Evolutionary conservation across 2,888 invertebrate genomes (phyloP), one percentile per base, ranked within the genome.

Genomic region (Folsomia candida): DNA sequence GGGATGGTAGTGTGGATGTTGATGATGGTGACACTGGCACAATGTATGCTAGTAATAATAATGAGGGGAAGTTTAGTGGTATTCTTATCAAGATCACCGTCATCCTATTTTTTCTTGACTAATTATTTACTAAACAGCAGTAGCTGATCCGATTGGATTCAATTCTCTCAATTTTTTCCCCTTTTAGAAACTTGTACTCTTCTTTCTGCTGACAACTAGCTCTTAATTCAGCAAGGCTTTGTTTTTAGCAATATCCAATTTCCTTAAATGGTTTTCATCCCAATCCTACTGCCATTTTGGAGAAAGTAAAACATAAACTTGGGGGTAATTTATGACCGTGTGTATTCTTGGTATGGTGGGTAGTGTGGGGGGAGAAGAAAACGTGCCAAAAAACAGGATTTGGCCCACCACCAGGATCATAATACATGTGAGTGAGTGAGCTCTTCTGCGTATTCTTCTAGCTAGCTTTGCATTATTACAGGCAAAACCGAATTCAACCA

Each of bases 21-120:
- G 72, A 70, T 72, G 70, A n/a, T 70, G 67, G 59, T 78, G 72
- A 70, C 72, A 70, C 59, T 73, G 68, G 68, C 76, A 78, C 37
- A 37, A 37, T 37, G 37, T 9, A 37, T 37, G 37, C 37, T 37
- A 37, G 14, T 4, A 37, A 14, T 9, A 37, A 14, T 4, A 37
- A 37, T 14, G 14, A 37, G 37, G 37, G 37, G 37, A 37, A 14
- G 37, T 37, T 37, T 37, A 9, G 37, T 37, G 37, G 37, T 4
- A n/a, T n/a, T n/a, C n/a, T n/a, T n/a, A n/a, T n/a, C n/a, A n/a
- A n/a, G n/a, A n/a, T n/a, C n/a, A n/a, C n/a, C n/a, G n/a, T n/a
- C n/a, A n/a, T n/a, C n/a, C n/a, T n/a, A n/a, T n/a, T n/a, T n/a
- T n/a, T n/a, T n/a, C n/a, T n/a, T n/a, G n/a, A n/a, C n/a, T n/a